Evolutionary conservation across 2,113 vertebrate genomes (phyloP).

Genomic region (Scopus umbretta): DNA sequence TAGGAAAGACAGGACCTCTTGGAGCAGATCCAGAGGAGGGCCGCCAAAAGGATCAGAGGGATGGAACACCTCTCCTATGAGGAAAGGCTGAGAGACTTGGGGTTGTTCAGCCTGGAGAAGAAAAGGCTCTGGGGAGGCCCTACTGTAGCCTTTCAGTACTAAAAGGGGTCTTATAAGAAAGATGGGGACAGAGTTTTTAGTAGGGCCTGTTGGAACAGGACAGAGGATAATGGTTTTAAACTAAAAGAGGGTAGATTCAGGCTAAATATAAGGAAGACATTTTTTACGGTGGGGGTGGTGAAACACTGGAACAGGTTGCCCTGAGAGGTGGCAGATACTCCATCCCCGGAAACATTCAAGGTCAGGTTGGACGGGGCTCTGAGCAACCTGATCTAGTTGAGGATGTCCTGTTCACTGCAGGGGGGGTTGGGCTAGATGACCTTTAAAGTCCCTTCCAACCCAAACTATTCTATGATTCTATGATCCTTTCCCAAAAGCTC

Average conservation of each 20-base stretch:
- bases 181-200: not conserved
- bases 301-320: not conserved
- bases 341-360: not conserved
- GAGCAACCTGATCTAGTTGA: not conserved
- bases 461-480: not conserved
- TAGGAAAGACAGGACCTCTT: not conserved
- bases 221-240: not conserved
- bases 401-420: not conserved
- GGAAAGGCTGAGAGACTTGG: not conserved
- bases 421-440: not conserved
- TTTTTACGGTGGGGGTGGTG: not conserved
- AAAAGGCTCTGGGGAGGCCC: not conserved
- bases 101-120: not conserved
- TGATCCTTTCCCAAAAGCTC: not conserved
- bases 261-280: not conserved
- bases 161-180: not conserved
- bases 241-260: not conserved
- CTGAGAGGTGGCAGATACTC: not conserved
- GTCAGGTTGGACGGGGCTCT: rapidly evolving
- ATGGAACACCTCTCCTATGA: not conserved
- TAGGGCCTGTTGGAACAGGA: not conserved
- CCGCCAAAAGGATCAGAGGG: not conserved
- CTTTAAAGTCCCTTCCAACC: not conserved
- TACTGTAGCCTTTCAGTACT: not conserved
- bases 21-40: not conserved